Evolutionary conservation across 2,113 vertebrate species (phyloP).

Genomic region (Dunckerocampus dactyliophorus): DNA sequence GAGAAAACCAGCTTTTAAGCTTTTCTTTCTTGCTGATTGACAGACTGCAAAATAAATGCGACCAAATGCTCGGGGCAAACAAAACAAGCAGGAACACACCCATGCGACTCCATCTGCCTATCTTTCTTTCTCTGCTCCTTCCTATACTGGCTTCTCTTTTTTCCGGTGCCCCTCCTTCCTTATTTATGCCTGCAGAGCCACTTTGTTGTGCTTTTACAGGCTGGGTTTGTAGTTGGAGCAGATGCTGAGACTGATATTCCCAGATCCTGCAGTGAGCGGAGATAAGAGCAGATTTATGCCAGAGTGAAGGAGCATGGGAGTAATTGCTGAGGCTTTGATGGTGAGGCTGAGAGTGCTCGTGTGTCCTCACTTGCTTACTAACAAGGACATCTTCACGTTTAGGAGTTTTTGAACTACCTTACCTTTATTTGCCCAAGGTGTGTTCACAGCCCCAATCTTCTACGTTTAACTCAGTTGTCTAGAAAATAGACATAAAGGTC

Average conservation of each 20-base stretch:
- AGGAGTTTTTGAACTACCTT: constrained; percentile 49
- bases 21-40: constrained; percentile 40
- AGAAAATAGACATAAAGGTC: too few species aligned
- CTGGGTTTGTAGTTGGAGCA: constrained; percentile 67
- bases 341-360: constrained; percentile 58
- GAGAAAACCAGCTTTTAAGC: constrained; percentile 12
- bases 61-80: constrained; percentile 32
- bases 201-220: constrained; percentile 72
- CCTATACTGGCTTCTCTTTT: constrained; percentile 13
- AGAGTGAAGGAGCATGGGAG: constrained; percentile 63
- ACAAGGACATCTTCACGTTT: constrained; percentile 66
- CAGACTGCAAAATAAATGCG: constrained; percentile 34
- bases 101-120: constrained; percentile 14
- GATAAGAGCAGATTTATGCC: constrained; percentile 73
- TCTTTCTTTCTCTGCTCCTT: constrained; percentile 30
- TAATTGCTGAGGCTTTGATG: constrained; percentile 72
- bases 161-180: constrained; percentile 48
- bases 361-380: constrained; percentile 63
- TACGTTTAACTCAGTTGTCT: not conserved
- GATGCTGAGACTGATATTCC: constrained; percentile 68
- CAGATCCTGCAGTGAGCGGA: constrained; percentile 61
- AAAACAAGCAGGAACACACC: constrained; percentile 32
- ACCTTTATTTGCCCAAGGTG: constrained; percentile 25
- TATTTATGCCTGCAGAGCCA: constrained; percentile 66
- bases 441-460: constrained; percentile 2